These are phyloP conservation scores for Pristis pectinata DNA, from an alignment of 2,797 vertebrate species.

Conservation along the genomic window DNA sequence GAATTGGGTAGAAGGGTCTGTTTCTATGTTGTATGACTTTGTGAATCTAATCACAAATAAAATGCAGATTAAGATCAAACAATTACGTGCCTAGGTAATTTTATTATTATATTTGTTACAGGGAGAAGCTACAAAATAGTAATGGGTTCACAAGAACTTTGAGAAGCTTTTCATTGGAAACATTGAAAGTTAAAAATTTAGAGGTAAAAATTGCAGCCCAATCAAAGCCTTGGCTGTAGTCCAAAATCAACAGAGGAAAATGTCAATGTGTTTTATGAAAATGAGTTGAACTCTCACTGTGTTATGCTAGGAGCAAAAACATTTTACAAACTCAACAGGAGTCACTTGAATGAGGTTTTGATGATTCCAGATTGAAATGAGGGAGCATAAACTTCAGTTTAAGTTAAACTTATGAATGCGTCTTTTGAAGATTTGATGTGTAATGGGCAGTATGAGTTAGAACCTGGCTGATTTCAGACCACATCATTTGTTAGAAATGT, in stretches of 20 bases:
- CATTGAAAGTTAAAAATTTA: neutral
- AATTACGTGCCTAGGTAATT: neutral
- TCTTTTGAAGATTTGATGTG: neutral
- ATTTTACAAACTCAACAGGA: neutral
- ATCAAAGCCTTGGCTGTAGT: neutral
- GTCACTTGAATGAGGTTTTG: neutral
- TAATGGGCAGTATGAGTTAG: neutral
- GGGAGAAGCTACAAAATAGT: neutral
- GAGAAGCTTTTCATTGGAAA: neutral
- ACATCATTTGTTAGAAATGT: neutral
- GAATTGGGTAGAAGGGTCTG: too few species aligned
- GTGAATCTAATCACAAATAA: neutral
- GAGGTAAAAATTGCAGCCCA: neutral
- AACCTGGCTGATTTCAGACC: neutral
- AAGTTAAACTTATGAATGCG: neutral
- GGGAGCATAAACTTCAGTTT: neutral
- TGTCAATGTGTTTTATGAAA: neutral
- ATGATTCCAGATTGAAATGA: neutral
- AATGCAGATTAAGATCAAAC: neutral
- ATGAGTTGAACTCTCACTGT: neutral
- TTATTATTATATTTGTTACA: neutral
- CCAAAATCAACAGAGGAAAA: neutral
- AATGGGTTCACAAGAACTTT: neutral
- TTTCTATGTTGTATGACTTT: too few species aligned
- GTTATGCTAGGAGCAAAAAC: neutral